These are phyloP conservation scores for Phyllopteryx taeniolatus DNA, from an alignment of 2,113 vertebrate genomes.

Conservation along the genomic window DNA sequence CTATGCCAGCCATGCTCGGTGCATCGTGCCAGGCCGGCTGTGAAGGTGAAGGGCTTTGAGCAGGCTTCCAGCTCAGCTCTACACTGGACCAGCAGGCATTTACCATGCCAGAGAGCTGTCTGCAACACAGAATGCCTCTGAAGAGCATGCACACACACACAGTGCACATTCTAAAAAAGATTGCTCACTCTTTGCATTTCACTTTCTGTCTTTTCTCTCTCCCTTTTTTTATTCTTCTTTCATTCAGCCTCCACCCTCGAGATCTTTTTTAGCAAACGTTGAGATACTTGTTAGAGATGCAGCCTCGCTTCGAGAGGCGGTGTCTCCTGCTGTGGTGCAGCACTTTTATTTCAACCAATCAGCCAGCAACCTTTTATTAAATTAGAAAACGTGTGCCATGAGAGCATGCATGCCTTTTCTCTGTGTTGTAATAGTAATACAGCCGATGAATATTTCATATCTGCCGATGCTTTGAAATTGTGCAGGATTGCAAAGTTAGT, in stretches of 20 bases:
- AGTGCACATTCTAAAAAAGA: constrained; percentile 20
- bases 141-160: constrained; percentile 12
- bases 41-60: constrained; percentile 75
- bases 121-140: constrained; percentile 22
- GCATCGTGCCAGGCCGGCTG: constrained; percentile 60
- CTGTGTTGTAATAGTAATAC: constrained; percentile 65
- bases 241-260: constrained; percentile 27
- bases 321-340: constrained; percentile 44
- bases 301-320: constrained; percentile 38
- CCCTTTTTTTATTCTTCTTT: constrained; percentile 29
- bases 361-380: constrained; percentile 64
- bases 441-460: constrained; percentile 70
- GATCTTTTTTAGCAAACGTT: constrained; percentile 22
- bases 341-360: constrained; percentile 66
- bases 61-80: constrained; percentile 59
- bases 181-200: constrained; percentile 36
- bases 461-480: constrained; percentile 61
- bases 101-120: constrained; percentile 61
- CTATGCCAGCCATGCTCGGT: constrained; percentile 63
- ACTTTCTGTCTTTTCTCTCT: constrained; percentile 4
- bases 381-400: constrained; percentile 59
- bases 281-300: constrained; percentile 63
- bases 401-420: constrained; percentile 10
- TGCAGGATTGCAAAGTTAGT: constrained; percentile 53
- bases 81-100: constrained; percentile 56